Evolutionary conservation across 2,113 vertebrate genomes (phyloP).

Genomic region (pig (Sus scrofa)): T2T-Sscrofa CM000830.6:43396001-43396500

Average conservation of each 20-base stretch:
- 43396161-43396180: background rate
- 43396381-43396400: background rate
- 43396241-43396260: background rate
- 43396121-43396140: background rate
- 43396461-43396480: background rate
- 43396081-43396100: background rate
- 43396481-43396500: background rate
- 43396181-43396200: background rate
- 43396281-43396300: background rate
- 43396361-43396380: background rate
- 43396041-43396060: background rate
- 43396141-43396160: background rate
- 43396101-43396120: background rate
- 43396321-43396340: background rate
- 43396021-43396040: background rate
- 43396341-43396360: background rate
- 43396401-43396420: background rate
- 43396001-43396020: background rate
- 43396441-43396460: background rate
- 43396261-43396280: background rate
- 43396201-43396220: background rate
- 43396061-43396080: background rate
- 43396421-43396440: background rate
- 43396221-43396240: background rate
- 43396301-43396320: background rate